These are phyloP conservation scores for Acromyrmex heyeri DNA, from an alignment of 1,140 invertebrate species.

Conservation along the genomic window DNA sequence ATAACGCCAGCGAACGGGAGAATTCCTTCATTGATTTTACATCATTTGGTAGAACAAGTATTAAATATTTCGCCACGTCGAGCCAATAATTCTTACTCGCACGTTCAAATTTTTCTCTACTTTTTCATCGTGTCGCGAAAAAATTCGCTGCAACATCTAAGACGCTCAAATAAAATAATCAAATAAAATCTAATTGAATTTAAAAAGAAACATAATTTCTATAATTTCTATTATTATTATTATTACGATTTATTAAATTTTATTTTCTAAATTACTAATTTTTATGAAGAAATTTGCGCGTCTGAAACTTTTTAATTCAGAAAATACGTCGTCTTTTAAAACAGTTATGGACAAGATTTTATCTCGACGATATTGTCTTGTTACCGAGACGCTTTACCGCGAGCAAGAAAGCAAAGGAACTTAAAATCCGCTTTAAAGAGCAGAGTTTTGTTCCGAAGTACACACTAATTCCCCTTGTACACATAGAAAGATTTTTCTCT, in stretches of 20 bases:
- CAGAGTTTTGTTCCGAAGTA: slow-evolving; percentile 24
- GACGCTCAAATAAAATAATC: not conserved
- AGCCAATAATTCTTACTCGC: slow-evolving; percentile 1
- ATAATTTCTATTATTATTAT: not conserved
- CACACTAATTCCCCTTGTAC: slow-evolving; percentile 23
- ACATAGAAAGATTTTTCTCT: not conserved
- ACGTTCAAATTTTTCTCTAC: not conserved
- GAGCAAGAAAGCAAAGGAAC: slow-evolving; percentile 9
- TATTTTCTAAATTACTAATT: not conserved
- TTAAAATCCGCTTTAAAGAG: slow-evolving; percentile 23
- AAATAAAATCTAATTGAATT: not conserved
- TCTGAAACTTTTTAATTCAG: not conserved
- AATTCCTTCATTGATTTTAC: slow-evolving; percentile 43
- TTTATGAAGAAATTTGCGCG: not conserved
- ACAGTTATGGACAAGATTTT: not conserved
- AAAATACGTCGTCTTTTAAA: not conserved
- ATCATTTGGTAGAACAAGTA: not conserved
- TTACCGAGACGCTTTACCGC: not conserved
- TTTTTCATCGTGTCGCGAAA: not conserved
- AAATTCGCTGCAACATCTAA: not conserved
- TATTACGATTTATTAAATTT: not conserved
- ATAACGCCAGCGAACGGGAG: not conserved
- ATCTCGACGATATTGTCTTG: slow-evolving; percentile 15
- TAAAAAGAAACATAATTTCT: not conserved
- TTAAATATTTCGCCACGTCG: not conserved